phyloP scores from a whole-genome alignment of 2,888 invertebrate genomes.

The Anticlea derivata region DNA sequence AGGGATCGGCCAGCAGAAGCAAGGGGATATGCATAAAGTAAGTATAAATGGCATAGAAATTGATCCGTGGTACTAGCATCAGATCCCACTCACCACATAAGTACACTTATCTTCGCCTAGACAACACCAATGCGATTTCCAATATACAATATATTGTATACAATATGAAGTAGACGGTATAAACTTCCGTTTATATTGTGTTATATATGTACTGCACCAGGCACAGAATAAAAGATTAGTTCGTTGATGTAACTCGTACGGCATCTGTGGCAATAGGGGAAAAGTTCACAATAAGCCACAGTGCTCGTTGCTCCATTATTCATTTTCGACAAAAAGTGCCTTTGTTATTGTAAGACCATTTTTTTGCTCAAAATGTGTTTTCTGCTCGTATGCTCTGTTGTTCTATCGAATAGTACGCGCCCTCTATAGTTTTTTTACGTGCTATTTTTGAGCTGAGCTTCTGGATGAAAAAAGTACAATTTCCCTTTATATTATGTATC shows the following conservation, averaged over 20 bases:
- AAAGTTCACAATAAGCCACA: constrained; percentile 6
- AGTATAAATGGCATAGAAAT: no score
- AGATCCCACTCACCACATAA: not conserved
- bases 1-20: constrained; percentile 82
- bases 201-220: not conserved
- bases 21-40: constrained; percentile 87
- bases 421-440: constrained; percentile 1
- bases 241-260: not conserved
- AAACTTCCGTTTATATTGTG: no score
- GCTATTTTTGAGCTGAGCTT: no score
- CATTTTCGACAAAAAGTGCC: constrained; percentile 19
- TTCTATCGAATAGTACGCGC: constrained; percentile 1
- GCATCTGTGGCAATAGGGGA: constrained; percentile 2
- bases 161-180: no score
- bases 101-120: not conserved
- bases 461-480: no score
- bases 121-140: no score
- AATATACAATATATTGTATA: no score
- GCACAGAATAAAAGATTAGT: not conserved
- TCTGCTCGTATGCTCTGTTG: constrained; percentile 3
- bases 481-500: no score
- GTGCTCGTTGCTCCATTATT: constrained; percentile 15
- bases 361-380: constrained; percentile 11
- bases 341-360: constrained; percentile 18
- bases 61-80: no score